Percentiles rank a stretch among this genome's conserved stretches.
Conservation (phyloP, 2,113 vertebrate species). For the Carettochelys insculpta region DNA sequence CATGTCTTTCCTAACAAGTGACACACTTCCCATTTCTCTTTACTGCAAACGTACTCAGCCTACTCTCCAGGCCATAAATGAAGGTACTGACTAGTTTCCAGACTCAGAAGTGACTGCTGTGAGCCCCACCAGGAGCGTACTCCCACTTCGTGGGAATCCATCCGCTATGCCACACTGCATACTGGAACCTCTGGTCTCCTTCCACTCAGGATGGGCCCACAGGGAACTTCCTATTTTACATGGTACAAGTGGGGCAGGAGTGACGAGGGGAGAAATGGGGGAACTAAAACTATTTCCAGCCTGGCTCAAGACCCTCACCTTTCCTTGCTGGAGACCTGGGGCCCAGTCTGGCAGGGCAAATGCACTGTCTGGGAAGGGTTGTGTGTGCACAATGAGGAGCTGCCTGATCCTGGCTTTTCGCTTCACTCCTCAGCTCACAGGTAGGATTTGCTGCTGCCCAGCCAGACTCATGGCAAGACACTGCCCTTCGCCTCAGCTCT, state of each 20-base stretch:
- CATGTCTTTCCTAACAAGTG: neutral
- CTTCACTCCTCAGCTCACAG: neutral
- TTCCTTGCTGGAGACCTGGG: neutral
- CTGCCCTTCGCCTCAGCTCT: neutral
- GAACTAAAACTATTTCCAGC: neutral
- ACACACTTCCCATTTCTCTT: neutral
- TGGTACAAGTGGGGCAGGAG: neutral
- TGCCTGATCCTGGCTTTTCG: neutral
- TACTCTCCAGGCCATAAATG: neutral
- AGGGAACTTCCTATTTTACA: rapidly evolving
- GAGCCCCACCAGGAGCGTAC: neutral
- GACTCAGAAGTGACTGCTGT: neutral
- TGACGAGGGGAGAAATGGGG: neutral
- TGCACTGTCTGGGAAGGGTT: neutral
- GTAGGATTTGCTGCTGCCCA: neutral
- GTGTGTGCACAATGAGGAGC: rapidly evolving
- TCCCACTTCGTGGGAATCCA: neutral
- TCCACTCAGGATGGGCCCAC: rapidly evolving
- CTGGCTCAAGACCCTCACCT: neutral
- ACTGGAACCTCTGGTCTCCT: neutral
- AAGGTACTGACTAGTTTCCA: neutral
- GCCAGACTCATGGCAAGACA: neutral
- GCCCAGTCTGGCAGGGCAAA: neutral
- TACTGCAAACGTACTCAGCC: too few relatives aligned
- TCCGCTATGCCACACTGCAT: neutral